These are phyloP conservation scores for Apamea crenata DNA, from an alignment of 2,888 invertebrate genomes.

Conservation along the genomic window DNA sequence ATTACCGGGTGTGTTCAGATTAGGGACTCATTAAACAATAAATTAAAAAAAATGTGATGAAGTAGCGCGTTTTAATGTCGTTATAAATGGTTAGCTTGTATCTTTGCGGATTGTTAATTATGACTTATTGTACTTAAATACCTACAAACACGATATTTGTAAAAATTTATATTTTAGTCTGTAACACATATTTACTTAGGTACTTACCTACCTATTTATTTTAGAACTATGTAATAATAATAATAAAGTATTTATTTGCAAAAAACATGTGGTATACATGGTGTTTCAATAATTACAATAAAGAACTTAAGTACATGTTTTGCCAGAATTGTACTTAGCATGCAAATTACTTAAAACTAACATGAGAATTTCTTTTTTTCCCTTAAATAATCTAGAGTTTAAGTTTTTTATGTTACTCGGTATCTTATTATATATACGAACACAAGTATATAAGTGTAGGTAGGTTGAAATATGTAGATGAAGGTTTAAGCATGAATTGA, in stretches of 20 bases:
- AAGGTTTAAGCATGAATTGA: neutral
- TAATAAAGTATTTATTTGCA: too few species aligned
- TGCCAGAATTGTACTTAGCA: too few species aligned
- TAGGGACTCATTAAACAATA: constrained; percentile 52
- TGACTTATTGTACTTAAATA: neutral
- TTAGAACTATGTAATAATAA: too few species aligned
- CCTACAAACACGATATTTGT: neutral
- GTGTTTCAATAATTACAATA: too few species aligned
- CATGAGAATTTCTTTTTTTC: too few species aligned
- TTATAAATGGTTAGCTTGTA: constrained; percentile 22
- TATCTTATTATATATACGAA: too few species aligned
- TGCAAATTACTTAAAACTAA: too few species aligned
- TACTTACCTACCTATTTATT: neutral
- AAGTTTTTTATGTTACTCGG: too few species aligned
- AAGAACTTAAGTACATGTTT: too few species aligned
- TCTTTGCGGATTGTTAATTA: constrained; percentile 18
- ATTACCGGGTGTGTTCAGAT: constrained; percentile 50
- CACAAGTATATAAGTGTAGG: too few species aligned
- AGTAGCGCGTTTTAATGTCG: constrained; percentile 18
- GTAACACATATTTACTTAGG: neutral
- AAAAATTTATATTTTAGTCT: neutral
- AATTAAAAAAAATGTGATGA: constrained; percentile 49
- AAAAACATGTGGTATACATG: too few species aligned
- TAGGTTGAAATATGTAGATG: neutral
- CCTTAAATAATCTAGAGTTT: too few species aligned